Evolutionary conservation across 2,113 vertebrate species (phyloP).

Genomic region (Sinocyclocheilus anophthalmus): DNA sequence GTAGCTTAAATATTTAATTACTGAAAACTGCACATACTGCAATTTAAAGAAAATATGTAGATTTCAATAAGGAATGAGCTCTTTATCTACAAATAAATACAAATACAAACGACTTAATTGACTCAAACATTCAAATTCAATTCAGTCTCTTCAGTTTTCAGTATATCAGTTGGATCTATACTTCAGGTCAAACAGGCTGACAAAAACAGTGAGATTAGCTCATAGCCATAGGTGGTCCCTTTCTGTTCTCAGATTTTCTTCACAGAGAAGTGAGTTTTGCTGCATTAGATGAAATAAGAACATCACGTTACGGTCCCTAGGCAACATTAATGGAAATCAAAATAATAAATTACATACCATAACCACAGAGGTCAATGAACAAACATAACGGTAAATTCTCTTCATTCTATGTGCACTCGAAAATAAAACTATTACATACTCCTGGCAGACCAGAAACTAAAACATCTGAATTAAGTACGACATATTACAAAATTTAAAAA

Average conservation of each 20-base stretch:
- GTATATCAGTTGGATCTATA: too few species aligned
- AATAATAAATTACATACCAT: conserved; percentile 28
- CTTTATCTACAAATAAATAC: background rate
- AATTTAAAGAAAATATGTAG: conserved; percentile 11
- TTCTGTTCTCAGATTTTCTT: background rate
- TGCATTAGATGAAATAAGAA: conserved; percentile 4
- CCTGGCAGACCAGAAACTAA: background rate
- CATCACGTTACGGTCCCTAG: background rate
- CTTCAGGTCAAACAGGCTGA: background rate
- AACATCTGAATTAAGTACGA: too few species aligned
- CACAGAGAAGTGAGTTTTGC: background rate
- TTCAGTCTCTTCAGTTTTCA: too few species aligned
- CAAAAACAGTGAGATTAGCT: background rate
- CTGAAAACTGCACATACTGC: conserved; percentile 19
- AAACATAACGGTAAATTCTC: background rate
- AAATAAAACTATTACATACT: background rate
- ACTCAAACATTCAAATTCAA: background rate
- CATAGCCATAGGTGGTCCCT: background rate
- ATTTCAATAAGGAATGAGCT: background rate
- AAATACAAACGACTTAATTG: background rate
- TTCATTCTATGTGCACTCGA: background rate
- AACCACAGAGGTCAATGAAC: too few species aligned
- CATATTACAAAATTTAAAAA: too few species aligned
- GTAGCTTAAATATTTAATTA: conserved; percentile 41
- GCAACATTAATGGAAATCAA: conserved; percentile 11